phyloP scores from a whole-genome alignment of 2,797 vertebrate species.

The Eospalax fontanierii region DNA sequence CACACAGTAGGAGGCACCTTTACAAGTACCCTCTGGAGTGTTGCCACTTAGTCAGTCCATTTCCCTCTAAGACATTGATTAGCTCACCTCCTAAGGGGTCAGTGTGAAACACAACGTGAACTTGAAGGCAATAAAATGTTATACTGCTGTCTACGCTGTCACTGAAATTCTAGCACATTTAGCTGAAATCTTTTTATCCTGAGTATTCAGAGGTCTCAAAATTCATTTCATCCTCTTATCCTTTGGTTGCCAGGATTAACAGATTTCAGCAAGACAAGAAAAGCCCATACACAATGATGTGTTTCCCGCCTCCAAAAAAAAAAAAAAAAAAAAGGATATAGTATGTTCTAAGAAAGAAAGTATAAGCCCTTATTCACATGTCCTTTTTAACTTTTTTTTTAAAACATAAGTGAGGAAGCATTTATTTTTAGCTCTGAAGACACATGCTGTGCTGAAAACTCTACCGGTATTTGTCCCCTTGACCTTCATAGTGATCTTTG shows the following conservation, averaged over 20 bases:
- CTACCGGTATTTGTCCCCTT: not conserved
- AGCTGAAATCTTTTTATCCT: not conserved
- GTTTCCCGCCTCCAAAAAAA: not conserved
- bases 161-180: not conserved
- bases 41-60: not conserved
- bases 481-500: not conserved
- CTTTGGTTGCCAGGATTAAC: conserved; percentile 25
- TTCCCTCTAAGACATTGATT: not conserved
- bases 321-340: not conserved
- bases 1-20: not conserved
- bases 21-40: fast-evolving
- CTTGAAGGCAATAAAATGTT: not conserved
- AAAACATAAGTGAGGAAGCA: too few species aligned
- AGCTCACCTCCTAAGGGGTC: not conserved
- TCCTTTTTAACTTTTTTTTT: not conserved
- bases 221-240: not conserved
- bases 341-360: not conserved
- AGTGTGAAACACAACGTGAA: not conserved
- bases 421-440: not conserved
- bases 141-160: not conserved
- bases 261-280: conserved; percentile 9
- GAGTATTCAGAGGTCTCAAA: not conserved
- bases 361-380: not conserved
- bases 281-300: not conserved
- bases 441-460: not conserved